Evolutionary conservation across 1,140 invertebrate species (phyloP), one percentile per base, ranked within the genome.

Genomic region (Bursaphelenchus mucronatus): DNA sequence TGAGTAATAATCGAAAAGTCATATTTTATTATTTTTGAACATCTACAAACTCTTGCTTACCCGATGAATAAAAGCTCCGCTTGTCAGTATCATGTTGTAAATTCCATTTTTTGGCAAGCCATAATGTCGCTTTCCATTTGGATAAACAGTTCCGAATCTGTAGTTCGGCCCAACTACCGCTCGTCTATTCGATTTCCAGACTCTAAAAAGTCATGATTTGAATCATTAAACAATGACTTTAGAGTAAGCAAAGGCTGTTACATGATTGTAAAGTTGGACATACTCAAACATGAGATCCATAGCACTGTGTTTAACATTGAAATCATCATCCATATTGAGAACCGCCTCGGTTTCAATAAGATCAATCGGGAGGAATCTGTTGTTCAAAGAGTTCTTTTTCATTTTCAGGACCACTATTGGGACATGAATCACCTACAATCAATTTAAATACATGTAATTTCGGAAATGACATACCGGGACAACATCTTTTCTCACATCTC

Each of bases 401-500:
- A 30, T 40, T n/a, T 63, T 63, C 13, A 63, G 17, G 3, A 63
- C 53, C n/a, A 17, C 17, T 13, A 62, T 63, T 45, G 61, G 61
- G 30, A 63, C 61, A 4, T 63, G n/a, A 3, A 63, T 63, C 11
- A n/a, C 15, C 49, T 15, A 30, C 1, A 30, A 30, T 30, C 30
- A 30, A 30, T 30, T 30, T 30, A 3, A 30, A 30, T 3, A 30
- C 5, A 3, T 30, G 30, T 30, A 5, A 30, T 30, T n/a, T 3
- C 30, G 5, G 5, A 3, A 5, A 30, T 30, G 30, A 30, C 30
- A 3, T 30, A 30, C 45, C 19, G 57, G 57, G 7, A 59, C 52
- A 13, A 63, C 6, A 65, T 61, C 30, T 11, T 64, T 11, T n/a
- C 15, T 17, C 1, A 63, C 10, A n/a, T 0, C 10, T 9, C 89